Evolutionary conservation across 2,888 invertebrate genomes (phyloP).

Genomic region (Cecidostiba fungosa): DNA sequence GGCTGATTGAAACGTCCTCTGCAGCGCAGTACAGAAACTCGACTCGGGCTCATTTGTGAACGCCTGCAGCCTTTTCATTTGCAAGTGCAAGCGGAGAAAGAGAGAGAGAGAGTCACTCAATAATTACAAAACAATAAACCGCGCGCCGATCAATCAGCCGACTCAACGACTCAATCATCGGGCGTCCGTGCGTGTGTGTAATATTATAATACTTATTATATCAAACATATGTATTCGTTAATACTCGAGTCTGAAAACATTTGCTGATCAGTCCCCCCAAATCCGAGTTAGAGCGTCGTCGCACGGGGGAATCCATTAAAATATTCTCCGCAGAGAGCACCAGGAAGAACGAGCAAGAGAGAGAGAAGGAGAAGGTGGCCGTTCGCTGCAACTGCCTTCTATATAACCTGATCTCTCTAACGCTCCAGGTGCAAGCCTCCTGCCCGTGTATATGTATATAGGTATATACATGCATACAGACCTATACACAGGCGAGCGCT

Average conservation of each 20-base stretch:
- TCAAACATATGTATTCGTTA: no score
- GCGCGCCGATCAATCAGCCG: background rate
- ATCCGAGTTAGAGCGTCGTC: slow-evolving; percentile 15
- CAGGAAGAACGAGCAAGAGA: slow-evolving; percentile 54
- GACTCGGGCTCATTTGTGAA: background rate
- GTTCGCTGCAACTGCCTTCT: slow-evolving; percentile 68
- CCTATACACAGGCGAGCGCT: background rate
- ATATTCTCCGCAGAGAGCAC: slow-evolving; percentile 48
- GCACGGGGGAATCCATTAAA: slow-evolving; percentile 53
- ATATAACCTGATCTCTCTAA: slow-evolving; percentile 59
- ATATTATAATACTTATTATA: no score
- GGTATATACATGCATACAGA: background rate
- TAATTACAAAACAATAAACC: slow-evolving; percentile 3
- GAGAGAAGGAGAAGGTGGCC: slow-evolving; percentile 61
- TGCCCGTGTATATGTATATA: background rate
- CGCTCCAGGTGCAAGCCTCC: slow-evolving; percentile 60
- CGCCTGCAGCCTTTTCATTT: background rate
- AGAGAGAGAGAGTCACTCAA: background rate
- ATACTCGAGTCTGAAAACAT: background rate
- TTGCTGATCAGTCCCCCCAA: background rate
- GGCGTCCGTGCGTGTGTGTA: background rate
- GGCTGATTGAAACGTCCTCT: slow-evolving; percentile 21
- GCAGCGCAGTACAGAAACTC: background rate
- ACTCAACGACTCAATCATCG: background rate
- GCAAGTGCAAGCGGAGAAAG: background rate